Conservation (phyloP, 30 jellyfish, hydroid and myxozoan genomes). For the Hydractinia symbiolongicarpus region DNA sequence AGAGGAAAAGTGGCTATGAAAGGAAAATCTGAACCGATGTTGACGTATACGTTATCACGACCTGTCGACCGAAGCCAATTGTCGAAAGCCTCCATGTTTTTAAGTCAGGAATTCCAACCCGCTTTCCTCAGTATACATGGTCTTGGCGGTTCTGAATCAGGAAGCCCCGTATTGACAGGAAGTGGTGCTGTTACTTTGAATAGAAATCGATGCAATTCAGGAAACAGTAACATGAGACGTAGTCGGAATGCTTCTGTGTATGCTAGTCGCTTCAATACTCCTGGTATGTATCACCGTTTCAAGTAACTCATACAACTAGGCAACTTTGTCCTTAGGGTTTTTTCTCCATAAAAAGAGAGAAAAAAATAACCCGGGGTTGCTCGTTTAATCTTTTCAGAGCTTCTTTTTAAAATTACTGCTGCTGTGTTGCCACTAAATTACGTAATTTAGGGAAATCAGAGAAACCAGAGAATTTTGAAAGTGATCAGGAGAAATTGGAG, state of each 20-base stretch:
- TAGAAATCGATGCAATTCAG: constrained; percentile 19
- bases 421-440: no score
- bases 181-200: constrained; percentile 28
- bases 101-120: background rate
- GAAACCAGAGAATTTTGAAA: no score
- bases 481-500: no score
- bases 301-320: no score
- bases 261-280: constrained; percentile 23
- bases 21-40: constrained; percentile 47
- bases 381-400: no score
- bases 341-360: no score
- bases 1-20: constrained; percentile 41
- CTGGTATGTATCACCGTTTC: constrained; percentile 1
- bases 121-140: background rate
- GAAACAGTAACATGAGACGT: background rate
- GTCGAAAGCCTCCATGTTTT: constrained; percentile 1
- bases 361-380: no score
- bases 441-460: no score
- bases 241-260: constrained; percentile 12
- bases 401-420: no score
- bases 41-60: constrained; percentile 32
- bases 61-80: background rate
- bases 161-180: background rate
- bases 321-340: no score
- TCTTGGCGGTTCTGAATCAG: constrained; percentile 10